Percentiles rank a stretch among this genome's conserved stretches.
Conservation (phyloP, 1,140 invertebrate genomes). For the Eubasilissa regina region DNA sequence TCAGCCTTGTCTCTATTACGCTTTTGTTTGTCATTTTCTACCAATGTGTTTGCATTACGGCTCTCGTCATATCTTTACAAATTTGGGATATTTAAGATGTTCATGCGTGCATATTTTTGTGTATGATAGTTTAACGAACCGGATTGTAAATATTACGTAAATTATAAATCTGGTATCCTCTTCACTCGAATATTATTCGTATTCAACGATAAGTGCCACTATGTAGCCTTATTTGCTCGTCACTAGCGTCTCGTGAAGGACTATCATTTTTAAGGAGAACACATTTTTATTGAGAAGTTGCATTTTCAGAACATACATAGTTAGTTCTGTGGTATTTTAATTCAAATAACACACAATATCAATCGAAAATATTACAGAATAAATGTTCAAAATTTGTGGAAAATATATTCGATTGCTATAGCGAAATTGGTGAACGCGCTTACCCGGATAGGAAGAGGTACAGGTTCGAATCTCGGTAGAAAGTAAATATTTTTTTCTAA, state of each 20-base stretch:
- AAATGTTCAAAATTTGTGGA: too few relatives aligned
- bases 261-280: too few relatives aligned
- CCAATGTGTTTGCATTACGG: background rate
- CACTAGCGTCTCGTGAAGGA: background rate
- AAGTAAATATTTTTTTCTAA: too few relatives aligned
- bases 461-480: too few relatives aligned
- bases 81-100: background rate
- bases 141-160: constrained; percentile 15
- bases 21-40: background rate
- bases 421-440: too few relatives aligned
- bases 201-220: background rate
- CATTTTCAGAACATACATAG: too few relatives aligned
- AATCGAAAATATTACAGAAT: too few relatives aligned
- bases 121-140: constrained; percentile 24
- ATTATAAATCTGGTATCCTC: background rate
- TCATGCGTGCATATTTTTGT: background rate
- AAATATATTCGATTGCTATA: too few relatives aligned
- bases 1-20: background rate
- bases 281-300: too few relatives aligned
- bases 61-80: background rate
- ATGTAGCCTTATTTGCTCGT: background rate
- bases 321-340: too few relatives aligned
- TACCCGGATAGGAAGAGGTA: too few relatives aligned
- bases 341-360: too few relatives aligned
- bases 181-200: background rate